phyloP scores from a whole-genome alignment of 2,888 invertebrate species.

The Cyclophora punctaria region DNA sequence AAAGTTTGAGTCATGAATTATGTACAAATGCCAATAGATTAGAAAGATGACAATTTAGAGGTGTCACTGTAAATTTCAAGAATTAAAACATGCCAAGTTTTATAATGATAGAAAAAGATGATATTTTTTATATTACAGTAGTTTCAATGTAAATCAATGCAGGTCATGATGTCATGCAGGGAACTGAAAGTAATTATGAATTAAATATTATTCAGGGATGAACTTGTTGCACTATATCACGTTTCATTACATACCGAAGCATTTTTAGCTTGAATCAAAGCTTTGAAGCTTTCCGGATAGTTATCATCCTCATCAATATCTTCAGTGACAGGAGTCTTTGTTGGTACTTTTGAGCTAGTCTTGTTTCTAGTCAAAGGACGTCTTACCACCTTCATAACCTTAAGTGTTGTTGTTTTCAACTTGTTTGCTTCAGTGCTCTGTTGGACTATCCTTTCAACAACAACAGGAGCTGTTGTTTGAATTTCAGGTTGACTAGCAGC shows the following conservation, averaged over 20 bases:
- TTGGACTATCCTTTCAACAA: constrained; percentile 33
- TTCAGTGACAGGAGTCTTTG: constrained; percentile 42
- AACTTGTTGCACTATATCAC: constrained; percentile 2
- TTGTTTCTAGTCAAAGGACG: constrained; percentile 45
- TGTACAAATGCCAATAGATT: background rate
- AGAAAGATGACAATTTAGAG: no score
- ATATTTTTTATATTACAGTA: no score
- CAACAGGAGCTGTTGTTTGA: constrained; percentile 28
- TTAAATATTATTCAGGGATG: background rate
- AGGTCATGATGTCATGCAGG: background rate
- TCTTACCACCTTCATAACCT: constrained; percentile 45
- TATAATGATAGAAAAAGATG: no score
- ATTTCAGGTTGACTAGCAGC: constrained; percentile 54
- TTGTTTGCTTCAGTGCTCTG: constrained; percentile 42
- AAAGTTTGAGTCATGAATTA: constrained; percentile 27
- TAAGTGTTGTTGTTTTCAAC: constrained; percentile 38
- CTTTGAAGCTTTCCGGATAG: constrained; percentile 79
- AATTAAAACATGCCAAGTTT: no score
- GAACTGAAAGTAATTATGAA: background rate
- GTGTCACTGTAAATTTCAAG: no score
- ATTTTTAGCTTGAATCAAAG: constrained; percentile 77
- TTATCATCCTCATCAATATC: constrained; percentile 78
- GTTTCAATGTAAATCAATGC: no score
- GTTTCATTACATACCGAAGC: constrained; percentile 50
- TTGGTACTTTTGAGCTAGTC: constrained; percentile 32